Conservation (phyloP, 2,888 invertebrate genomes). For the Cephus rjabovi region DNA sequence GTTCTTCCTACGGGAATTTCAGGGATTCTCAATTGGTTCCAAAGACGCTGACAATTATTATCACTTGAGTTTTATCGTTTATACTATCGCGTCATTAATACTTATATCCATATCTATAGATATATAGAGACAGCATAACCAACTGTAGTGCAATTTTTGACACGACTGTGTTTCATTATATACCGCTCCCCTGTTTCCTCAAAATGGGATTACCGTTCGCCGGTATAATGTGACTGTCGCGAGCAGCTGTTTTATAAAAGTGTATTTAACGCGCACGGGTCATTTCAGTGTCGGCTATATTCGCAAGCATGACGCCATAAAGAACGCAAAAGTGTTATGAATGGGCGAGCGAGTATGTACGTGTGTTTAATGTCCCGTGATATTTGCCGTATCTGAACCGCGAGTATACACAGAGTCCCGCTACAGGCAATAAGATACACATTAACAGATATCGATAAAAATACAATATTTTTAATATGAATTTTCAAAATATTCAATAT, state of each 20-base stretch:
- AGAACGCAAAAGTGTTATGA: slow-evolving; percentile 9
- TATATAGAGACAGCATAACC: neutral
- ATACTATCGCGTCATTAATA: neutral
- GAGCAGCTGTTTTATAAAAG: slow-evolving; percentile 3
- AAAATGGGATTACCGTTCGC: neutral
- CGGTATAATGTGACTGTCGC: neutral
- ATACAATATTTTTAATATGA: neutral
- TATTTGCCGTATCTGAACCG: neutral
- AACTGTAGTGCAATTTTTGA: neutral
- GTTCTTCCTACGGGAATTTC: neutral
- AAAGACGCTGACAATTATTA: neutral
- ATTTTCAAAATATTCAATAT: neutral
- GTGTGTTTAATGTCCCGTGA: slow-evolving; percentile 5
- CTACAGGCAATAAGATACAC: neutral
- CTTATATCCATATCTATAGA: neutral
- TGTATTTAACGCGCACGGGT: slow-evolving; percentile 4
- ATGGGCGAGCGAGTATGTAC: neutral
- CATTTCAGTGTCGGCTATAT: neutral
- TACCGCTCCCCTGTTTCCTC: neutral
- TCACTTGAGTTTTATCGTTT: neutral
- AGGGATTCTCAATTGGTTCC: neutral
- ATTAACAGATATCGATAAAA: neutral
- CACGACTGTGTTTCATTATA: neutral
- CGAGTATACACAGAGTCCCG: neutral
- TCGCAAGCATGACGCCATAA: slow-evolving; percentile 7